These are phyloP conservation scores for Myotis pilosus DNA, from an alignment of 2,797 vertebrate genomes.

Conservation along the genomic window DNA sequence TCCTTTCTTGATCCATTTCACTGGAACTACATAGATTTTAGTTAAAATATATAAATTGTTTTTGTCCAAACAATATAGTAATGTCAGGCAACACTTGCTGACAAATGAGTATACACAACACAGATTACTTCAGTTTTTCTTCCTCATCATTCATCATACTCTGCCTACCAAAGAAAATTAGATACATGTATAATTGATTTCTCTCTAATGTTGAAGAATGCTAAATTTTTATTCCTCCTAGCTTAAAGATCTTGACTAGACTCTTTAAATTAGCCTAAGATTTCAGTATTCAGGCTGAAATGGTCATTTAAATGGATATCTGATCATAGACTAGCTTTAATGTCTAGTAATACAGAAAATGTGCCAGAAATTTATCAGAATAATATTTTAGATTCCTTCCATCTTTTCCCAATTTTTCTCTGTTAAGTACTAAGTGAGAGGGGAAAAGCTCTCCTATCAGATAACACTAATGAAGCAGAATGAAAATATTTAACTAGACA, in stretches of 20 bases:
- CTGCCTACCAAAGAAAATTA: neutral
- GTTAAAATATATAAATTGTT: neutral
- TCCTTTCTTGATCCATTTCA: neutral
- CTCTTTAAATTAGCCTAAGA: constrained; percentile 48
- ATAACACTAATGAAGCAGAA: neutral
- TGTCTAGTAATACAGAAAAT: neutral
- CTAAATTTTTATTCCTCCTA: constrained; percentile 62
- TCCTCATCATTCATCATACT: neutral
- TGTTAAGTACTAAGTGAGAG: neutral
- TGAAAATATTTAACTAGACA: constrained; percentile 4
- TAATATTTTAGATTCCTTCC: constrained; percentile 19
- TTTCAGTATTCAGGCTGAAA: constrained; percentile 9
- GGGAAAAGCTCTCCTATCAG: neutral
- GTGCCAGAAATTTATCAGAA: neutral
- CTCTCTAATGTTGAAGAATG: neutral
- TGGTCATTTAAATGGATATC: neutral
- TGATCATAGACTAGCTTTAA: neutral
- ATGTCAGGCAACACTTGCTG: neutral
- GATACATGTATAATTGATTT: neutral
- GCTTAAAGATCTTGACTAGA: constrained; percentile 60
- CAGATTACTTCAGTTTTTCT: neutral
- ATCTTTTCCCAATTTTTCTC: neutral
- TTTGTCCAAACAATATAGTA: neutral
- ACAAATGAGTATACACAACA: neutral
- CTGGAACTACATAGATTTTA: neutral